Evolutionary conservation across 2,797 vertebrate species (phyloP).

Genomic region (Prunella strophiata): DNA sequence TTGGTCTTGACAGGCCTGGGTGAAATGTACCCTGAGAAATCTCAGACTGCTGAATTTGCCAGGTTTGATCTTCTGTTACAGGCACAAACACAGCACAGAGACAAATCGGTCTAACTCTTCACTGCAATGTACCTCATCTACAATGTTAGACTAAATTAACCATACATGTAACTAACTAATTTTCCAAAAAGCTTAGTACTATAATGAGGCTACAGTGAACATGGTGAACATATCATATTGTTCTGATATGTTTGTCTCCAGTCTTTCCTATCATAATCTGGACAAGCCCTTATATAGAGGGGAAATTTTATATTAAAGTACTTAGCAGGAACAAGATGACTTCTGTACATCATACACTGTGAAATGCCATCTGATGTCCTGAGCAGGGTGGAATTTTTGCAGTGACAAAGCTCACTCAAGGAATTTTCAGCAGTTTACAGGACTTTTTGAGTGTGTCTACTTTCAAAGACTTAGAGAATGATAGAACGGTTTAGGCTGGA

Average conservation of each 20-base stretch:
- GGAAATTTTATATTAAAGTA: not conserved
- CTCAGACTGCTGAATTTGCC: not conserved
- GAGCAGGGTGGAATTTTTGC: not conserved
- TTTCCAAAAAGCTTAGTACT: not conserved
- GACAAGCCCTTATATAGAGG: not conserved
- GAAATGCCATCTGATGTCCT: not conserved
- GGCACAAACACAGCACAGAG: not conserved
- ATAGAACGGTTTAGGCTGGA: not conserved
- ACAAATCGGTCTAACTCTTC: not conserved
- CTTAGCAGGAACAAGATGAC: not conserved
- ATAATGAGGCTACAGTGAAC: not conserved
- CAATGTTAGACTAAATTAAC: rapidly evolving
- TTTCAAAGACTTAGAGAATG: not conserved
- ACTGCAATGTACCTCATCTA: not conserved
- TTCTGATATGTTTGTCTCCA: not conserved
- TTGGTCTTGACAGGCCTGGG: not conserved
- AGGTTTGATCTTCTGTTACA: not conserved
- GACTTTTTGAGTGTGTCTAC: not conserved
- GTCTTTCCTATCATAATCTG: not conserved
- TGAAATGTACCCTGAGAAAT: not conserved
- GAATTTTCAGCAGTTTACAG: not conserved
- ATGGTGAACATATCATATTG: too few relatives aligned
- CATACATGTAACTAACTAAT: not conserved
- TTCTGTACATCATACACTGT: too few relatives aligned
- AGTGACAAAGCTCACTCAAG: not conserved